Base-by-base conservation (phyloP, 2,888 invertebrate species). In the Pandemis cinnamomeana region DNA sequence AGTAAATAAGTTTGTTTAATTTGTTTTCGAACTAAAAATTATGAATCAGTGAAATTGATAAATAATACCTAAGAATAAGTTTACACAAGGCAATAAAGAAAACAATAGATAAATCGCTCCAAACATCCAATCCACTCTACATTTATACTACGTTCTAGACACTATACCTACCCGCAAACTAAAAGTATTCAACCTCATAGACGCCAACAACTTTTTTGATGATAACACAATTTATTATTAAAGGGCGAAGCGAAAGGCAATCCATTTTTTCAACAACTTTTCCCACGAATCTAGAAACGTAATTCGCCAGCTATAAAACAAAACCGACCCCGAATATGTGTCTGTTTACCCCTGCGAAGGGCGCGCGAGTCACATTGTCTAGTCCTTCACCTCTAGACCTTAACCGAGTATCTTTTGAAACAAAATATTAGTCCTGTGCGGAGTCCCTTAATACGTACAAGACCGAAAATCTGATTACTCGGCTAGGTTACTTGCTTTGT, bases 341-440 rank as follows among this genome's bases (percentile, higher is more conserved):
- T 90, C 88, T 90, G 84, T 91, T 91, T 89, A 89, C 90, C 88
- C 83, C 83, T 83, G 79, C 78, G 77, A 91, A 92, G 89, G 92
- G 84, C 93, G 84, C 88, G 87, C 89, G 87, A 90, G 92, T 93
- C 89, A 92, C 92, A 87, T 91, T 92, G 92, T 86, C 89, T 89
- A 86, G 88, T 80, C 83, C 81, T 82, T 84, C 82, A 81, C 80
- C 84, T 82, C 66, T 7, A 13, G 66, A 15, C 71, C 44, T 55
- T 20, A 10, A 44, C n/a, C 66, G 6, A 68, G 8, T 66, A 58
- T 67, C 41, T 62, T 27, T 48, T 55, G 36, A 27, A 60, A 48
- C 46, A 68, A 46, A 41, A 15, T 36, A 66, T 74, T 36, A 48
- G 41, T 44, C 61, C 66, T 10, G 42, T 10, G 53, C 55, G 15